phyloP scores from a whole-genome alignment of 2,888 invertebrate genomes.

The Tolmerus cingulatus region DNA sequence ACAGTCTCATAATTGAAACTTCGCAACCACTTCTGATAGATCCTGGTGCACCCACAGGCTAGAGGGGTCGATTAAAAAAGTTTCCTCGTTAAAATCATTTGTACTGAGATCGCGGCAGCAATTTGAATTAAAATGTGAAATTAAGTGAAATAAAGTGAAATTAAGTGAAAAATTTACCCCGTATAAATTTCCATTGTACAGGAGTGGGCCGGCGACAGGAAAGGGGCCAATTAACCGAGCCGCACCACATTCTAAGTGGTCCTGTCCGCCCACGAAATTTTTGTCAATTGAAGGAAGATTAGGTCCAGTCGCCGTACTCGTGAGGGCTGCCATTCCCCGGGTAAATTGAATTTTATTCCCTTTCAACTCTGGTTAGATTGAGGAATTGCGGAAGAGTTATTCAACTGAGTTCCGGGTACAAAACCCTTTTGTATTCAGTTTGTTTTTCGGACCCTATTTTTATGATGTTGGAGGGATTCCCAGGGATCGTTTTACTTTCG shows the following conservation, averaged over 20 bases:
- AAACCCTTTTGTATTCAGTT: background rate
- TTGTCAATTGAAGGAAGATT: background rate
- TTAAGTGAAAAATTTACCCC: conserved; percentile 1
- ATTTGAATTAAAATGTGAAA: conserved; percentile 26
- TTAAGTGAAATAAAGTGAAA: conserved; percentile 30
- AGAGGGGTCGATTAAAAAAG: conserved; percentile 13
- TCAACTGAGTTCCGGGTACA: background rate
- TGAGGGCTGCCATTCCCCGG: background rate
- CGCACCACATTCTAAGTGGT: background rate
- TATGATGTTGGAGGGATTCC: background rate
- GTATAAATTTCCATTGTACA: background rate
- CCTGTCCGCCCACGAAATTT: background rate
- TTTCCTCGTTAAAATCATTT: conserved; percentile 26
- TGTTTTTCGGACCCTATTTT: background rate
- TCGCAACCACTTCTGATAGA: background rate
- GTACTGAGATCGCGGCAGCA: background rate
- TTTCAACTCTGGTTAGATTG: background rate
- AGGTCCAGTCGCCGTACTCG: background rate
- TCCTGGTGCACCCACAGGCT: background rate
- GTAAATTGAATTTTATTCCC: background rate
- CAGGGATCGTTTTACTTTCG: background rate
- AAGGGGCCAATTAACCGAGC: background rate
- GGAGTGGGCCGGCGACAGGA: background rate
- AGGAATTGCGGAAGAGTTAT: background rate
- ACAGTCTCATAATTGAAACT: background rate